Base-by-base conservation (phyloP, 2,113 vertebrate genomes). In the Actenoides lindsayi region DNA sequence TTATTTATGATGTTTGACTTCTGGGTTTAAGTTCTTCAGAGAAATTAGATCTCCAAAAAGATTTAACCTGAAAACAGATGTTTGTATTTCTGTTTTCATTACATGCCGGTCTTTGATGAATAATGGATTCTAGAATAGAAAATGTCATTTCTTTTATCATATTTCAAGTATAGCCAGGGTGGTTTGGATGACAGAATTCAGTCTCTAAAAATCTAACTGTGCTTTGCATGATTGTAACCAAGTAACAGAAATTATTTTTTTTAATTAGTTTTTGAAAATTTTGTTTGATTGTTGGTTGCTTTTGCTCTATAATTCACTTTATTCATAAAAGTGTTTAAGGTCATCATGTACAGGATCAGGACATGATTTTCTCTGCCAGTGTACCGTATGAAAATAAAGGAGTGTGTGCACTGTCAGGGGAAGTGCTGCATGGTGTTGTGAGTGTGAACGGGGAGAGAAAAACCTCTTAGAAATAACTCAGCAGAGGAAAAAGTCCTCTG, bases 101-200 rank as follows among this genome's bases (percentile, higher is more conserved):
- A 81, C 9, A 8, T 63, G 37, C 35, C 69, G 51, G 18, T 15
- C 91, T 96, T 95, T 70, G 79, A 88, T 86, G 90, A 97, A 84
- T 94, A 94, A 95, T 94, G 85, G 60, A 78, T 94, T 78, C 80
- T 87, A 88, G 73, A 89, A 94, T 53, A 90, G 81, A 76, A 96
- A 96, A 94, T 93, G 73, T 56, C 6, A 71, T 94, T 94, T 95
- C 75, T 90, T 93, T 90, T 90, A 82, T 78, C 89, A 67, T 33
- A 64, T 59, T 93, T 89, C 56, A 84, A 80, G 46, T 16, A 50
- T 16, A 92, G 39, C 28, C 54, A 68, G 71, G 15, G 46, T 70
- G 31, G 37, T 94, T 94, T 23, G 37, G 53, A 44, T 44, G 50
- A 53, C 83, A 68, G 33, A 71, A 92, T 16, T 18, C 68, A 62